Percentiles rank a stretch among this genome's conserved stretches.
Evolutionary conservation across 2,797 vertebrate genomes (phyloP).

Genomic region (Lemur catta): DNA sequence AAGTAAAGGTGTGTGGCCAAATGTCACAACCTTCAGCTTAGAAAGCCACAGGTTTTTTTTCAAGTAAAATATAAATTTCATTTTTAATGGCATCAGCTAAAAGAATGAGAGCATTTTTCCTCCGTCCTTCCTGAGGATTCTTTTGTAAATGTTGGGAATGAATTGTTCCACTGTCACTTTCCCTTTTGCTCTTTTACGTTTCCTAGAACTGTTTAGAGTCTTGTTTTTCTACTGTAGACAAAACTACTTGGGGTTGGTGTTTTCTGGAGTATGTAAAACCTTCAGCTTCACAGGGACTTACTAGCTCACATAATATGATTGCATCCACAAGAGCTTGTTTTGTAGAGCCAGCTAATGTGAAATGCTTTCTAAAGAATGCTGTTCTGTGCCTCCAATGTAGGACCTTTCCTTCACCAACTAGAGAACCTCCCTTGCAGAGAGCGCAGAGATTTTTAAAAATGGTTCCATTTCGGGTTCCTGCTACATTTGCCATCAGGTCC

Average conservation of each 20-base stretch:
- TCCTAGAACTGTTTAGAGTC: neutral
- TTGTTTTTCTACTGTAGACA: conserved; percentile 36
- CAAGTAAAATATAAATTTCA: conserved; percentile 36
- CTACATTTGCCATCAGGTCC: neutral
- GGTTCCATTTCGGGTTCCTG: neutral
- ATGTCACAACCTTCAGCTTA: neutral
- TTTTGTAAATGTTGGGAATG: neutral
- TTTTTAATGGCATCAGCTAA: conserved; percentile 36
- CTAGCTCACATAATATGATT: neutral
- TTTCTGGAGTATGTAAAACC: neutral
- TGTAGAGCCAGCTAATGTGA: neutral
- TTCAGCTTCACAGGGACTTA: conserved; percentile 21
- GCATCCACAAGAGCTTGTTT: neutral
- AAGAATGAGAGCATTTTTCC: neutral
- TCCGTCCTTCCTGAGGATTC: neutral
- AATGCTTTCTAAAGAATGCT: conserved; percentile 4
- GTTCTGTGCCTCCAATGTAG: neutral
- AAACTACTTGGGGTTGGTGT: neutral
- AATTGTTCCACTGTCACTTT: conserved; percentile 21
- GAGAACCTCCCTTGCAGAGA: rapidly evolving
- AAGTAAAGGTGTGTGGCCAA: conserved; percentile 35
- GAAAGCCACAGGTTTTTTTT: neutral
- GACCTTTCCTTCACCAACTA: neutral
- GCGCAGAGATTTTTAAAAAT: neutral
- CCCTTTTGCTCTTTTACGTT: conserved; percentile 2